Conservation (phyloP, 2,888 invertebrate species). For the Leptopilina myrica region DNA sequence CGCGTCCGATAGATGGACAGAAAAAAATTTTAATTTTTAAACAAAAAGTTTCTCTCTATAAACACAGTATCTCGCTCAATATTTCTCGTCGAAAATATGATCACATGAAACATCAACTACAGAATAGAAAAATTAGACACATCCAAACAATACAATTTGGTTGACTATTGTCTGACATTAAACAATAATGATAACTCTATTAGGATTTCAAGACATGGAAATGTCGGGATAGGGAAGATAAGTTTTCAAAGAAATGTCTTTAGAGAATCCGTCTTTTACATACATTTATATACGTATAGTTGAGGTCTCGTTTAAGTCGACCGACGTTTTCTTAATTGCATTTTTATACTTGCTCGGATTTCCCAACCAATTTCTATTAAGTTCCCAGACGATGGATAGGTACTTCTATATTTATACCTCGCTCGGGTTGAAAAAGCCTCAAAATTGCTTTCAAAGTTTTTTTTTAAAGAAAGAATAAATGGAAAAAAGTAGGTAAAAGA, state of each 20-base stretch:
- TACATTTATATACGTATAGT: background rate
- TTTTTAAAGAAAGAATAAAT: too few relatives aligned
- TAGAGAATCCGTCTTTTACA: background rate
- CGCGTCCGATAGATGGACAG: too few relatives aligned
- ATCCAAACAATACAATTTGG: too few relatives aligned
- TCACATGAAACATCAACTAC: too few relatives aligned
- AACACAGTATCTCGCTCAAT: too few relatives aligned
- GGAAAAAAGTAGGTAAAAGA: too few relatives aligned
- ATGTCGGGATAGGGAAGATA: background rate
- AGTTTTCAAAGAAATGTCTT: conserved; percentile 4
- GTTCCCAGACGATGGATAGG: conserved; percentile 28
- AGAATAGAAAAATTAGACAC: too few relatives aligned
- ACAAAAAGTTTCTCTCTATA: too few relatives aligned
- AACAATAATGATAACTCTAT: background rate
- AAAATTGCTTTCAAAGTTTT: background rate
- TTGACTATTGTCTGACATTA: background rate
- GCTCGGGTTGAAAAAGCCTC: background rate
- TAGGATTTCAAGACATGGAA: background rate
- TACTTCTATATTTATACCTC: background rate
- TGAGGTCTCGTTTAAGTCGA: conserved; percentile 52
- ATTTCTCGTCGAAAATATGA: too few relatives aligned
- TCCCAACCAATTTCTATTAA: conserved; percentile 33
- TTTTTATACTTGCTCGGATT: conserved; percentile 69
- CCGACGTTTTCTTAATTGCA: conserved; percentile 72
- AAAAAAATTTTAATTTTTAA: too few relatives aligned